A percentile compares a stretch with the other conserved stretches of the same genome.
phyloP scores from a whole-genome alignment of 2,113 vertebrate species.

The Sterrhoptilus dennistouni region DNA sequence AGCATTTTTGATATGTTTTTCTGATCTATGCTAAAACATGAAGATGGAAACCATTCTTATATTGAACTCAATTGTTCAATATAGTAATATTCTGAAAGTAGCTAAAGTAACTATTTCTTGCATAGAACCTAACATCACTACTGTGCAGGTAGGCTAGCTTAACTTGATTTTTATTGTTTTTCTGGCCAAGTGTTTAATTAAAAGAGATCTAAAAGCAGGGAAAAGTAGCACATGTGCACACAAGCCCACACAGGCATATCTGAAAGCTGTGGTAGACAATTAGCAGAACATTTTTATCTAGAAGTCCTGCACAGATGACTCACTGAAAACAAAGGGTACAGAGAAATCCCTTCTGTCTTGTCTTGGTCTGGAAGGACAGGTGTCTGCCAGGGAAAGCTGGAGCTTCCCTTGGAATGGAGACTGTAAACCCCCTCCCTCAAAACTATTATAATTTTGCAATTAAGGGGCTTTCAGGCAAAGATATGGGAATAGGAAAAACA shows the following conservation, averaged over 20 bases:
- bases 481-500: too few species aligned
- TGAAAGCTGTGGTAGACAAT: background rate
- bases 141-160: background rate
- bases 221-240: background rate
- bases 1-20: background rate
- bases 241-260: background rate
- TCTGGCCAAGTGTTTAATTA: background rate
- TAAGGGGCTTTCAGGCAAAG: too few species aligned
- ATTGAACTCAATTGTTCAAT: background rate
- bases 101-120: background rate
- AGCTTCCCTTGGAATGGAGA: too few species aligned
- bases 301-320: background rate
- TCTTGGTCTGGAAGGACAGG: too few species aligned
- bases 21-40: background rate
- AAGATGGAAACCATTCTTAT: background rate
- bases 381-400: too few species aligned
- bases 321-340: background rate
- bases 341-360: background rate
- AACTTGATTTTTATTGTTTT: background rate
- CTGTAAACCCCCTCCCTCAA: too few species aligned
- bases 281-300: background rate
- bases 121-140: background rate
- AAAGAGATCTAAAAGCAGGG: background rate
- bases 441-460: too few species aligned
- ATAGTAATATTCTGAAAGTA: background rate